phyloP scores from a whole-genome alignment of 2,888 invertebrate species.

The Polymixis lichenea region DNA sequence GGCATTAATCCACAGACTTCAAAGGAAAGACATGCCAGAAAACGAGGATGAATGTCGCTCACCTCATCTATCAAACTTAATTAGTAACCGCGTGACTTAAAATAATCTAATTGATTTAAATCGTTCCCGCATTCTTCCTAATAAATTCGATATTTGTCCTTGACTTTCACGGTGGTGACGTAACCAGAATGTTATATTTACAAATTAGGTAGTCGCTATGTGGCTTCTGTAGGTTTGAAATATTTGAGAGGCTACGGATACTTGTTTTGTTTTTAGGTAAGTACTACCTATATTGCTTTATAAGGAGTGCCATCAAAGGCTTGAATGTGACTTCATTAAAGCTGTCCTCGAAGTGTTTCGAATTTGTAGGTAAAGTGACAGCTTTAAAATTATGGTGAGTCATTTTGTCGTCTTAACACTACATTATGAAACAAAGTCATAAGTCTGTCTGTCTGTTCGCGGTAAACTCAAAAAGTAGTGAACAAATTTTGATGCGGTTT shows the following conservation, averaged over 20 bases:
- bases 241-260: constrained; percentile 21
- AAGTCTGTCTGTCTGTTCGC: too few species aligned
- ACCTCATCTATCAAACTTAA: constrained; percentile 3
- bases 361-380: background rate
- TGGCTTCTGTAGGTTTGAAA: constrained; percentile 8
- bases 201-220: constrained; percentile 45
- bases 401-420: too few species aligned
- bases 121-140: constrained; percentile 14
- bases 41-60: background rate
- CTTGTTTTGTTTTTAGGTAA: constrained; percentile 13
- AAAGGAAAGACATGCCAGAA: background rate
- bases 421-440: too few species aligned
- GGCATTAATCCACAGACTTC: background rate
- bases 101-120: constrained; percentile 18
- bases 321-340: background rate
- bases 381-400: background rate
- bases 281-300: background rate
- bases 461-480: too few species aligned
- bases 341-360: too few species aligned
- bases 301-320: background rate
- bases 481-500: too few species aligned
- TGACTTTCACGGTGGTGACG: constrained; percentile 50
- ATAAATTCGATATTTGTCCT: constrained; percentile 38
- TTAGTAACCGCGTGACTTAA: constrained; percentile 9
- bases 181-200: constrained; percentile 42